phyloP scores from a whole-genome alignment of 2,888 invertebrate genomes.

The Clistopyga incitator region DNA sequence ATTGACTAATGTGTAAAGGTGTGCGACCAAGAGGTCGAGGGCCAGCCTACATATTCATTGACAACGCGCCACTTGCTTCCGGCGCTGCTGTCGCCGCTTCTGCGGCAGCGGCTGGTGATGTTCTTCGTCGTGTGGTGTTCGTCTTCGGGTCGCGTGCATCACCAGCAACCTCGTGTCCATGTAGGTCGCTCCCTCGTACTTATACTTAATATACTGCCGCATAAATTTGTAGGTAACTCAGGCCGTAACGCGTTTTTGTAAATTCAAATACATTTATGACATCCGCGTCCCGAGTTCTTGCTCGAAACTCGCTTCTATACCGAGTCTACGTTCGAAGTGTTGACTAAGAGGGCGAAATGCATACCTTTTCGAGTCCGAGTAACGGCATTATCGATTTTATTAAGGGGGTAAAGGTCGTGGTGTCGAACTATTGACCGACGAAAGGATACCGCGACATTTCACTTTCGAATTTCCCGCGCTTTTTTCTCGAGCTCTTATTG shows the following conservation, averaged over 20 bases:
- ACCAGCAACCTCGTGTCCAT: slow-evolving; percentile 1
- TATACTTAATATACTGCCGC: slow-evolving; percentile 7
- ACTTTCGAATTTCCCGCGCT: too few relatives aligned
- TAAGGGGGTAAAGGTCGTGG: too few relatives aligned
- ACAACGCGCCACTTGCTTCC: slow-evolving; percentile 77
- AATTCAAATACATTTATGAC: slow-evolving; percentile 13
- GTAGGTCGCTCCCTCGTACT: slow-evolving; percentile 1
- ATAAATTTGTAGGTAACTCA: not conserved
- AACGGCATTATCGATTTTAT: not conserved
- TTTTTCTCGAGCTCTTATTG: too few relatives aligned
- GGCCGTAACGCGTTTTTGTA: slow-evolving; percentile 18
- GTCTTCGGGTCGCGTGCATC: slow-evolving; percentile 11
- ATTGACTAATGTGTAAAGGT: slow-evolving; percentile 50
- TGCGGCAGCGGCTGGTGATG: not conserved
- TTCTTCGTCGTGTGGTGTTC: slow-evolving; percentile 22
- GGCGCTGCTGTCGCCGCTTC: slow-evolving; percentile 53
- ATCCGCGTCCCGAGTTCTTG: not conserved
- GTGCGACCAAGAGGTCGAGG: slow-evolving; percentile 75
- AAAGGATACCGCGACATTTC: too few relatives aligned
- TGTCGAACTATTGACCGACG: too few relatives aligned
- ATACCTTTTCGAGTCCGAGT: not conserved
- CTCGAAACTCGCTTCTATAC: not conserved
- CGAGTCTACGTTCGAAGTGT: too few relatives aligned
- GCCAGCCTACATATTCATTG: slow-evolving; percentile 80
- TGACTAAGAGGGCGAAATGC: too few relatives aligned